Evolutionary conservation across 2,797 vertebrate species (phyloP), one percentile per base, ranked within the genome.

Genomic region (Phrynocephalus forsythii): DNA sequence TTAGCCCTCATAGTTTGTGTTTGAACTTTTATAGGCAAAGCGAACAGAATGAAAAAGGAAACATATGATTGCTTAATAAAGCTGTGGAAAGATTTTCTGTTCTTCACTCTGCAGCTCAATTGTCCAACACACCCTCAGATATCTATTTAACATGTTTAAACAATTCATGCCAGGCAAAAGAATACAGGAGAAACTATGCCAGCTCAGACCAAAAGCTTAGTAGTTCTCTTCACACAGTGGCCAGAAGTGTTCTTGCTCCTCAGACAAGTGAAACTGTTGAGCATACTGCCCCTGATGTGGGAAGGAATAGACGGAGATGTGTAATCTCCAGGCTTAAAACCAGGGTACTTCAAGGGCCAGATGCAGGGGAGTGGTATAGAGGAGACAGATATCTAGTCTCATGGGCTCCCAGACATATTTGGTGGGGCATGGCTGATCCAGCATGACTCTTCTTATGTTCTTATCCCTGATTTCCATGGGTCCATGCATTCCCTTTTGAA

Each of bases 1-100:
- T 90, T 63, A 88, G 92, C 71, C 88, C 81, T n/a, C 48, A 26
- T 81, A 90, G 83, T 89, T 87, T 56, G 77, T 85, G 88, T 86
- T 88, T 91, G 85, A 88, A 89, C 81, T 92, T 91, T 75, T 77
- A 50, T 82, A 89, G 92, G 82, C 87, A 92, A 90, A 94, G 7
- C 5, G 86, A 95, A 93, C 84, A 88, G 86, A 89, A 63, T 79
- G 81, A 75, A 60, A 38, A 44, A 86, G 24, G 60, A 87, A 85
- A 90, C 33, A 63, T 82, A 16, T 13, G 82, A 81, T 56, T 2
- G 28, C 56, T 67, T 48, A n/a, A 7, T 48, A 73, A 72, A 87
- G 52, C 63, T 79, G 26, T 28, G 0, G 88, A 84, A 56, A 89
- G 33, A 82, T 79, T 78, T 83, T 72, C 91, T 85, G 60, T 20